Conservation (phyloP, 2,888 invertebrate genomes). For the Hoplodrina ambigua region DNA sequence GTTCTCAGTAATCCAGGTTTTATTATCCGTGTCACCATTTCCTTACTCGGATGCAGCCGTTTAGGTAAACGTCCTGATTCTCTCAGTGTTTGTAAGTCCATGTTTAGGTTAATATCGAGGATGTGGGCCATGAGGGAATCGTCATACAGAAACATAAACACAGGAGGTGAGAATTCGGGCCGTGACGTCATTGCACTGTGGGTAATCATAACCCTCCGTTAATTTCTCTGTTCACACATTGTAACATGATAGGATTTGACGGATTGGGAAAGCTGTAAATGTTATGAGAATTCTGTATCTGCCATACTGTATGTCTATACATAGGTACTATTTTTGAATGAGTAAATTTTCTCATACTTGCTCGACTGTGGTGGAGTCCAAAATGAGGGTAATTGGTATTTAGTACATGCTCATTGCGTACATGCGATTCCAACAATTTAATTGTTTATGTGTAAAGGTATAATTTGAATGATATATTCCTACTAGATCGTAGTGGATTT, state of each 20-base stretch:
- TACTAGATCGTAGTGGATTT: too few relatives aligned
- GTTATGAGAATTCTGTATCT: constrained; percentile 15
- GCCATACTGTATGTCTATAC: too few relatives aligned
- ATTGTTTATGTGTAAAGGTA: too few relatives aligned
- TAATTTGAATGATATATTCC: too few relatives aligned
- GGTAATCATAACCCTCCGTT: constrained; percentile 41
- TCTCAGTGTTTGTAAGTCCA: constrained; percentile 21
- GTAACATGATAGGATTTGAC: constrained; percentile 41
- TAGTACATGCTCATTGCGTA: too few relatives aligned
- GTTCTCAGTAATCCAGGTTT: constrained; percentile 12
- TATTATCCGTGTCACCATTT: constrained; percentile 8
- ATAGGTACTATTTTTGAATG: too few relatives aligned
- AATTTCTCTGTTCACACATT: constrained; percentile 54
- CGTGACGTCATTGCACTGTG: constrained; percentile 53
- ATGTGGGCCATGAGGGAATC: constrained; percentile 52
- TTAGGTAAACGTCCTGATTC: constrained; percentile 5
- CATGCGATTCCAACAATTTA: too few relatives aligned
- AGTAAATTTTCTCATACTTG: too few relatives aligned
- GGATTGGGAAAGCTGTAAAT: constrained; percentile 35
- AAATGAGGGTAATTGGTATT: too few relatives aligned
- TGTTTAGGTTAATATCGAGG: constrained; percentile 46
- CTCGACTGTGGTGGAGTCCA: too few relatives aligned
- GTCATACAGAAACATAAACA: constrained; percentile 46
- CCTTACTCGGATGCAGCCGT: background rate
- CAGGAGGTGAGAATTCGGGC: constrained; percentile 31